Evolutionary conservation across 2,113 vertebrate genomes (phyloP).

Genomic region (Phrynosoma blainvillii): DNA sequence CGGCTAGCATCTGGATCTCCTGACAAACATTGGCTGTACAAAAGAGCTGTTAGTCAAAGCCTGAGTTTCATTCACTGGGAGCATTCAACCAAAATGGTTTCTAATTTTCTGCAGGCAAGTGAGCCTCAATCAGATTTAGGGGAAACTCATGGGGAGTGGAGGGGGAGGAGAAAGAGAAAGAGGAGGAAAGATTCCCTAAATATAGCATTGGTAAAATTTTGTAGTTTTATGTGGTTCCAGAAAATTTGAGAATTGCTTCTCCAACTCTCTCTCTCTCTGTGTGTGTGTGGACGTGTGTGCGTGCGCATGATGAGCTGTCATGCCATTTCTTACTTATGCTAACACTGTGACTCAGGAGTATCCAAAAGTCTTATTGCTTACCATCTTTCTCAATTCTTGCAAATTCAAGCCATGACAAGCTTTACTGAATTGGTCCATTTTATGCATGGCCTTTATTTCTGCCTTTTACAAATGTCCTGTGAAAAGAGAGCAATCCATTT

Average conservation of each 20-base stretch:
- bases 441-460: no score
- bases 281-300: no score
- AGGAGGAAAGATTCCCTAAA: not conserved
- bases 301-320: no score
- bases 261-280: not conserved
- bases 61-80: not conserved
- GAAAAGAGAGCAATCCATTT: no score
- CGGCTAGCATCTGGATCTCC: not conserved
- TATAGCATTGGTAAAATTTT: not conserved
- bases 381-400: not conserved
- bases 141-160: not conserved
- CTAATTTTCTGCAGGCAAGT: slow-evolving; percentile 21
- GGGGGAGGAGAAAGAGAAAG: no score
- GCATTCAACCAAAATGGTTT: not conserved
- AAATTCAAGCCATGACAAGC: not conserved
- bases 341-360: no score
- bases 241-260: not conserved
- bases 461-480: no score
- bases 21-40: not conserved
- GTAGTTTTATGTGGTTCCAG: rapidly evolving
- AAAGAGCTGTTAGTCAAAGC: not conserved
- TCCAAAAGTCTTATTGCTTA: not conserved
- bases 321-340: no score
- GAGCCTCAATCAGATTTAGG: not conserved
- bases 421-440: no score